Evolutionary conservation across 92 coral and sea anemone species (phyloP).

Genomic region (Parazoanthus atlanticus): DNA sequence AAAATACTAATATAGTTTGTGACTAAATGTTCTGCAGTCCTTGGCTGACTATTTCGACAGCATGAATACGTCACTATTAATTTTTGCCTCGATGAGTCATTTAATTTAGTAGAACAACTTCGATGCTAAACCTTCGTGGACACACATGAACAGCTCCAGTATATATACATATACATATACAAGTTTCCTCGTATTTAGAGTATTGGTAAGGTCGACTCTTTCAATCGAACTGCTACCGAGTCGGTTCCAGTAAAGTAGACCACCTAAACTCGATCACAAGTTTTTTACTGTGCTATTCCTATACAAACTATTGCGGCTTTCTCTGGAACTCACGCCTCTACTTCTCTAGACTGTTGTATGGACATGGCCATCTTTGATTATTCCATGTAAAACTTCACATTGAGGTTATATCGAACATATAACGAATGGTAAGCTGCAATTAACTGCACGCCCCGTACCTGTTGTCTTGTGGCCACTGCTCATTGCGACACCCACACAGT

Average conservation of each 20-base stretch:
- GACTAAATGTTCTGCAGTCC: neutral
- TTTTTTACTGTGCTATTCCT: neutral
- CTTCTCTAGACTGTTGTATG: neutral
- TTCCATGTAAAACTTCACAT: neutral
- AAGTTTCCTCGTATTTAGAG: neutral
- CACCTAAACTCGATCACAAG: neutral
- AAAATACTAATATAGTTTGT: neutral
- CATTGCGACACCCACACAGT: conserved; percentile 13
- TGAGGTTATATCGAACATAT: neutral
- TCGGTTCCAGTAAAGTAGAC: neutral
- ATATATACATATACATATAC: neutral
- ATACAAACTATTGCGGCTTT: neutral
- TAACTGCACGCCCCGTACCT: conserved; percentile 18
- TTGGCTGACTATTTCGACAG: neutral
- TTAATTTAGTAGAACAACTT: neutral
- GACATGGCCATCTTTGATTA: neutral
- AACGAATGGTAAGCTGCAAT: neutral
- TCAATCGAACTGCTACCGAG: neutral
- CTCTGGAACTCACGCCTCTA: neutral
- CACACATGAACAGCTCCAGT: neutral
- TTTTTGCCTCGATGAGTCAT: neutral
- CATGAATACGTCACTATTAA: neutral
- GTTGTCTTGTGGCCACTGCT: conserved; percentile 6
- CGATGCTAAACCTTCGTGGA: neutral
- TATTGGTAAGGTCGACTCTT: neutral